phyloP scores from a whole-genome alignment of 2,888 invertebrate species.

The Aporophyla nigra region DNA sequence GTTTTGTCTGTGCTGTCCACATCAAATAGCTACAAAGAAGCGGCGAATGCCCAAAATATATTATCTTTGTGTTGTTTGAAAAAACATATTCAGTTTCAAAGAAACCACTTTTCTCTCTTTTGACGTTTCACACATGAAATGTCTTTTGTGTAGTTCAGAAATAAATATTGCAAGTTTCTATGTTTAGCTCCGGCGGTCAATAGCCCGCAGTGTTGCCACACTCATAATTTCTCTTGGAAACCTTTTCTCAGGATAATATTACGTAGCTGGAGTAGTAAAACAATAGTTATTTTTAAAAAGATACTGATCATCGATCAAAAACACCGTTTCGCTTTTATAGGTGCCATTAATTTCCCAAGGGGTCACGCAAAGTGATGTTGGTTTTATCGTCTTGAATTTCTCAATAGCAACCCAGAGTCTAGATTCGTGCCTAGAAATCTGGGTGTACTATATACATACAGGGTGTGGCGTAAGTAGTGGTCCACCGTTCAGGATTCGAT shows the following conservation, averaged over 20 bases:
- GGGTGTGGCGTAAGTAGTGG: no score
- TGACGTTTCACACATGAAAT: slow-evolving; percentile 33
- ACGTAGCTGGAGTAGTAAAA: background rate
- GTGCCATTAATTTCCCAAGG: background rate
- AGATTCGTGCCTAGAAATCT: no score
- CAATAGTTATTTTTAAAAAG: background rate
- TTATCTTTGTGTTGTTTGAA: background rate
- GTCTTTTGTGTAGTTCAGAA: slow-evolving; percentile 54
- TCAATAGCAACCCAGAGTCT: no score
- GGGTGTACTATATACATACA: no score
- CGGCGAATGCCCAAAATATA: no score
- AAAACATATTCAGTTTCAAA: slow-evolving; percentile 7
- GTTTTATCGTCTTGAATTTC: no score
- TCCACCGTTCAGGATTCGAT: no score
- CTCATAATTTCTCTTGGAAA: slow-evolving; percentile 42
- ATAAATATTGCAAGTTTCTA: slow-evolving; percentile 65
- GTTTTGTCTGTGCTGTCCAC: background rate
- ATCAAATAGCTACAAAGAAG: background rate
- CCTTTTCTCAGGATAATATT: slow-evolving; percentile 28
- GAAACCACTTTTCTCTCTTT: background rate
- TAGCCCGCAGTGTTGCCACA: slow-evolving; percentile 53
- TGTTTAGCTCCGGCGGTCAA: slow-evolving; percentile 64
- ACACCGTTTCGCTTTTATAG: background rate
- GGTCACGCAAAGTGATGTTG: no score
- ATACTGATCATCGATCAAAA: background rate